Base-by-base conservation (phyloP, 2,797 vertebrate genomes). In the Betta splendens region DNA sequence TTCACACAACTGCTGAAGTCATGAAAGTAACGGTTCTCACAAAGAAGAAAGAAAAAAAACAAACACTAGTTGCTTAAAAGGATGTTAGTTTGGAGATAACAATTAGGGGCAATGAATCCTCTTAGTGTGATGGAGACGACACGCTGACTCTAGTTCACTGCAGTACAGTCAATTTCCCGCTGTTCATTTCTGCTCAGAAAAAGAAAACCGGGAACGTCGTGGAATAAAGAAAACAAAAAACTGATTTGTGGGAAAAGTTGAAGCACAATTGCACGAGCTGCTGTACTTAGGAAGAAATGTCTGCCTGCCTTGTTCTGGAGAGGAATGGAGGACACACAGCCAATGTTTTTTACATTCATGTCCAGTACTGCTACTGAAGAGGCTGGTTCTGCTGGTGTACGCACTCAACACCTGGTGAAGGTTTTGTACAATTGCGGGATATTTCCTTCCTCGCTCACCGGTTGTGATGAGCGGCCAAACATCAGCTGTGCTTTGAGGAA, bases 271-370 rank as follows among this genome's bases (percentile, higher is more conserved):
- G 50, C 67, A 77, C 63, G 57, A 57, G 33, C 48, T 48, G 11
- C n/a, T 62, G 36, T 42, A 36, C 4, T 17, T 15, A 57, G 36
- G 25, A 31, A 32, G 44, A 46, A 17, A 42, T 15, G 32, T 50
- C 46, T 36, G 46, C 46, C 31, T 53, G n/a, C 54, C 60, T 48
- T 9, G 29, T 53, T 47, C 39, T 26, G 16, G 29, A 40, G 28
- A 16, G 45, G 32, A 72, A 54, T 69, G 51, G 55, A 45, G 49
- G 25, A 37, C 48, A 53, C 25, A 17, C 49, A n/a, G 50, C 58
- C 18, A 52, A 46, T 36, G 61, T 29, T 28, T 60, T 80, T 64
- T 59, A 89, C 85, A 89, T 87, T 88, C 82, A 88, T 79, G 77
- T 86, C 78, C 51, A 59, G 83, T 71, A 61, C 58, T 81, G 81